These are phyloP conservation scores for Eudasyphora cyanicolor DNA, from an alignment of 2,888 invertebrate genomes.

Conservation along the genomic window DNA sequence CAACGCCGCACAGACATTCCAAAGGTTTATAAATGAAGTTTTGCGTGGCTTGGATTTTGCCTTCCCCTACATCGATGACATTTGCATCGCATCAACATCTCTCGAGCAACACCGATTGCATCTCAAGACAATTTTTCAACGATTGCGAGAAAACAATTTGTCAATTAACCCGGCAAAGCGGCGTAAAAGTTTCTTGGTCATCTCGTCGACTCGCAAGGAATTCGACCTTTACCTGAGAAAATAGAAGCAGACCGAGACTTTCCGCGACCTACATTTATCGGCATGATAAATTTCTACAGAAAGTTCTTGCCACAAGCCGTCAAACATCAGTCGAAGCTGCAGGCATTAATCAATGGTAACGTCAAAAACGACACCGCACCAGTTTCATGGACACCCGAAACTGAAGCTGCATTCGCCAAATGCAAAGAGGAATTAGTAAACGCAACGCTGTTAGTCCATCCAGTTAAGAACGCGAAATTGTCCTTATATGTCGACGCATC, in stretches of 20 bases:
- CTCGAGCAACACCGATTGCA: constrained; percentile 57
- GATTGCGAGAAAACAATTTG: neutral
- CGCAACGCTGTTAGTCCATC: constrained; percentile 23
- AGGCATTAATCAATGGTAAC: too few species aligned
- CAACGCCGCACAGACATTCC: constrained; percentile 57
- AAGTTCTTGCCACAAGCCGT: neutral
- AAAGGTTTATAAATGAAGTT: constrained; percentile 54
- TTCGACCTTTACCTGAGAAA: constrained; percentile 52
- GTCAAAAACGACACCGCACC: too few species aligned
- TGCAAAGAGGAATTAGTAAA: constrained; percentile 33
- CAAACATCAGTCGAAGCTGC: constrained; percentile 39
- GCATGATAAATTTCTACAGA: constrained; percentile 22
- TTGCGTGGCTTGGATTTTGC: constrained; percentile 30
- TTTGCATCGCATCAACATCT: constrained; percentile 39
- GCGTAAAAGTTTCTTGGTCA: too few species aligned
- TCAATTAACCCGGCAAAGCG: constrained; percentile 3
- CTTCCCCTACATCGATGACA: constrained; percentile 45
- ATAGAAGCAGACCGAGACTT: constrained; percentile 35
- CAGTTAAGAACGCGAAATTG: constrained; percentile 18
- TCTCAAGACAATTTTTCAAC: constrained; percentile 59
- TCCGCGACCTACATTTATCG: neutral
- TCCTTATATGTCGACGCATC: constrained; percentile 32
- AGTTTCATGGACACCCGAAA: constrained; percentile 45
- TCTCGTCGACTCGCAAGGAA: constrained; percentile 52
- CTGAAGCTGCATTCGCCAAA: constrained; percentile 41